Conservation (phyloP, 2,797 vertebrate species). For the Tangara arthus region DNA sequence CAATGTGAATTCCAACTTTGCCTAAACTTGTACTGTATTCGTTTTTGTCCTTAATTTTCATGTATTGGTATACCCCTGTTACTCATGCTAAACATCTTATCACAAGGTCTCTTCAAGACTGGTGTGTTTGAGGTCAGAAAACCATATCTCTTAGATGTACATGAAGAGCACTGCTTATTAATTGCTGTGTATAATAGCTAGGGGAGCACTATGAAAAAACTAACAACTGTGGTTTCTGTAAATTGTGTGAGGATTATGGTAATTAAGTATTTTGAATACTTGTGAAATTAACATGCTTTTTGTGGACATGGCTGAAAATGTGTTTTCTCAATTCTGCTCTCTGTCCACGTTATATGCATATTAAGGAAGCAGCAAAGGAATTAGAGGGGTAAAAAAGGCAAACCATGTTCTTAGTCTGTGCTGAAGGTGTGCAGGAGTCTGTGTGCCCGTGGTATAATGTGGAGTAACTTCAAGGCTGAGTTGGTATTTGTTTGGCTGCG, state of each 20-base stretch:
- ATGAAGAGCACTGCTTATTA: not conserved
- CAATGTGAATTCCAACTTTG: not conserved
- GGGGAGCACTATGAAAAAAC: not conserved
- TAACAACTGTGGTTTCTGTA: not conserved
- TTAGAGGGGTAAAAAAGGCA: not conserved
- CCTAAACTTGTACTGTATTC: accelerated
- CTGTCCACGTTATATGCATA: accelerated
- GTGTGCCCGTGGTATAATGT: accelerated
- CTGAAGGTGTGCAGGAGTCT: not conserved
- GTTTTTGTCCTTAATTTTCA: not conserved
- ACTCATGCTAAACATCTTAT: not conserved
- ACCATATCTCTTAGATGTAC: not conserved
- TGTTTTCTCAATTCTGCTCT: not conserved
- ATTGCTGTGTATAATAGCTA: not conserved
- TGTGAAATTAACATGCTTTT: accelerated
- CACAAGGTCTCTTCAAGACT: not conserved
- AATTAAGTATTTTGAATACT: not conserved
- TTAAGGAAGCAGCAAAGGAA: not conserved
- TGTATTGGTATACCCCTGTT: not conserved
- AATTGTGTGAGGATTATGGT: not conserved
- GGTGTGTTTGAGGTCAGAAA: not conserved
- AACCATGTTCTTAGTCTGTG: not conserved
- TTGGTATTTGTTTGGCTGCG: not conserved
- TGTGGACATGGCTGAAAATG: not conserved
- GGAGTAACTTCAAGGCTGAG: not conserved